phyloP scores from a whole-genome alignment of 1,140 invertebrate species.

The Chrysomallon squamiferum region DNA sequence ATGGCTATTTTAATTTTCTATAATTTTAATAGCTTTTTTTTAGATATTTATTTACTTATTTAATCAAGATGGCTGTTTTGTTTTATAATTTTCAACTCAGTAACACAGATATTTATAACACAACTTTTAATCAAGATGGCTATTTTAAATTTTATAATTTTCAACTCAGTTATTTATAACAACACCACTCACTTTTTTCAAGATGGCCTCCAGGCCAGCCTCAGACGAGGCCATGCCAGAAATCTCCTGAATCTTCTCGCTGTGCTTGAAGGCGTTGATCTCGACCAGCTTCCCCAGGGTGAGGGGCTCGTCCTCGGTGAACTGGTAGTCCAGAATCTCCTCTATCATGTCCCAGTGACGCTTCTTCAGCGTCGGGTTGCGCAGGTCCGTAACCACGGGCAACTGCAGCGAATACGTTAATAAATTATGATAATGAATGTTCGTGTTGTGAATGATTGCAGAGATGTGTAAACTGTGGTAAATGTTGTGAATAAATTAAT shows the following conservation, averaged over 20 bases:
- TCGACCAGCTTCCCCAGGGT: constrained; percentile 61
- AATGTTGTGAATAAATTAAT: too few relatives aligned
- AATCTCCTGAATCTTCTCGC: constrained; percentile 80
- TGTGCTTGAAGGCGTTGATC: constrained; percentile 73
- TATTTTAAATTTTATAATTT: not conserved
- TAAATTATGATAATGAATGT: not conserved
- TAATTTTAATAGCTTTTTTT: too few relatives aligned
- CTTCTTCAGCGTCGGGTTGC: constrained; percentile 59
- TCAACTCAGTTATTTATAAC: not conserved
- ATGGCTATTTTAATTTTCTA: too few relatives aligned
- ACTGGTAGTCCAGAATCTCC: constrained; percentile 53
- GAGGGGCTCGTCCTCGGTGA: constrained; percentile 58
- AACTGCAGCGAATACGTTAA: constrained; percentile 58
- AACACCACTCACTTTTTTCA: constrained; percentile 78
- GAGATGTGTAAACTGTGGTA: not conserved
- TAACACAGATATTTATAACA: not conserved
- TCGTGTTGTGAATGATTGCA: not conserved
- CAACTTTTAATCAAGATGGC: not conserved
- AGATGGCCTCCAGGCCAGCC: constrained; percentile 76
- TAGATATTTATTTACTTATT: too few relatives aligned
- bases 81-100: too few relatives aligned
- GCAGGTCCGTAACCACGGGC: constrained; percentile 62
- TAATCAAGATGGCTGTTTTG: too few relatives aligned
- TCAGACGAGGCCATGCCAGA: constrained; percentile 85
- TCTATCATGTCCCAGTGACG: constrained; percentile 64